phyloP scores from a whole-genome alignment of 2,888 invertebrate genomes.

The Chloroclystis v-ata region DNA sequence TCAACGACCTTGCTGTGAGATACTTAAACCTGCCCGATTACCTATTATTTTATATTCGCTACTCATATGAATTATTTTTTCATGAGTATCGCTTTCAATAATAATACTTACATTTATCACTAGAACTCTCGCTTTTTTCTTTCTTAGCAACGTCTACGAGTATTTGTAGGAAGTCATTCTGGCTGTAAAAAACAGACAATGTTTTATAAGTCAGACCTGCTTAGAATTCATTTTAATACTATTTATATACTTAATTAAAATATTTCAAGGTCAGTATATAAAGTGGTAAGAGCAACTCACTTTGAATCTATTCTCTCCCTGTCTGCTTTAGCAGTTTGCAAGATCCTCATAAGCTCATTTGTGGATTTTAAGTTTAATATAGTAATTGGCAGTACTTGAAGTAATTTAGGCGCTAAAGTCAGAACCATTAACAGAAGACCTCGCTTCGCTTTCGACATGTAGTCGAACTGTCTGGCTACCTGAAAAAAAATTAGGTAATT shows the following conservation, averaged over 20 bases:
- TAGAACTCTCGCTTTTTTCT: constrained; percentile 44
- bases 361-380: constrained; percentile 54
- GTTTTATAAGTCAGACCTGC: too few relatives aligned
- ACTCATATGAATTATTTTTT: too few relatives aligned
- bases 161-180: constrained; percentile 70
- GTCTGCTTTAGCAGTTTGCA: constrained; percentile 59
- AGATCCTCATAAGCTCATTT: constrained; percentile 53
- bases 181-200: too few relatives aligned
- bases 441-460: constrained; percentile 53
- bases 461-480: constrained; percentile 65
- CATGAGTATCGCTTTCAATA: too few relatives aligned
- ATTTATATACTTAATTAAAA: too few relatives aligned
- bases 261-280: too few relatives aligned
- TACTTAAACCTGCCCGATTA: too few relatives aligned
- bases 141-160: constrained; percentile 65
- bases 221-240: too few relatives aligned
- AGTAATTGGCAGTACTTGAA: constrained; percentile 52
- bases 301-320: constrained; percentile 47
- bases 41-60: too few relatives aligned
- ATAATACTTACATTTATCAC: constrained; percentile 42
- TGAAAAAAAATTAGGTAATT: too few relatives aligned
- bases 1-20: too few relatives aligned
- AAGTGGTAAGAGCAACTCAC: constrained; percentile 37
- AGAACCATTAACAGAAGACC: constrained; percentile 48
- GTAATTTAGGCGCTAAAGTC: constrained; percentile 53